Evolutionary conservation across 2,113 vertebrate species (phyloP), one percentile per base, ranked within the genome.

Genomic region (Noctilio leporinus): DNA sequence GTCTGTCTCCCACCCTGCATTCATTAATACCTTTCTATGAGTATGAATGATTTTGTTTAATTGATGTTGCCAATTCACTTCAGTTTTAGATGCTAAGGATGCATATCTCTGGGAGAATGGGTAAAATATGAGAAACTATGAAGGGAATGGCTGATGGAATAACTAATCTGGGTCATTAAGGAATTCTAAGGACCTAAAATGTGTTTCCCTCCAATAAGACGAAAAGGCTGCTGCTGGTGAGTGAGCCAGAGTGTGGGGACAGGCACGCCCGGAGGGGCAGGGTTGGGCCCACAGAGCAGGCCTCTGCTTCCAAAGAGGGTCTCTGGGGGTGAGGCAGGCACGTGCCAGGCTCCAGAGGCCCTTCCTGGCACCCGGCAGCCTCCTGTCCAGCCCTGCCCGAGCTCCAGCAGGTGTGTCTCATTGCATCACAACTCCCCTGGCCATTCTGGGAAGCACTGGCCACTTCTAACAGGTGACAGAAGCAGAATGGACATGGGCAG

Each of bases 371-470:
- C 35, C 62, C 45, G 10, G 15, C n/a, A 12, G 59, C 10, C 67
- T 35, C 1, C 38, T 9, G 7, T 43, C 67, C 0, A 28, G 33
- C n/a, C 43, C 40, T 10, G 4, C 59, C 17, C 6, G 15, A 10
- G 26, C 80, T 14, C 20, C 40, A 14, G 14, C 30, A 5, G 7
- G 14, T 12, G 69, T 22, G 15, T n/a, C 9, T 53, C 7, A 0
- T 5, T 35, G 33, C 14, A 10, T 20, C 22, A 6, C 2, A 6
- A 30, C 10, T 62, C 22, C 0, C 0, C 64, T 45, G 20, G 45
- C 38, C 57, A 22, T 30, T 67, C 43, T 22, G 0, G 4, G 49
- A 38, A 47, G 43, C 24, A 3, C 33, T 4, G 40, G 51, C 65
- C 0, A 0, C 77, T n/a, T 33, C 45, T 47, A 14, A 24, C 10